These are phyloP conservation scores for Fregetta grallaria DNA, from an alignment of 2,113 vertebrate species.

Conservation along the genomic window DNA sequence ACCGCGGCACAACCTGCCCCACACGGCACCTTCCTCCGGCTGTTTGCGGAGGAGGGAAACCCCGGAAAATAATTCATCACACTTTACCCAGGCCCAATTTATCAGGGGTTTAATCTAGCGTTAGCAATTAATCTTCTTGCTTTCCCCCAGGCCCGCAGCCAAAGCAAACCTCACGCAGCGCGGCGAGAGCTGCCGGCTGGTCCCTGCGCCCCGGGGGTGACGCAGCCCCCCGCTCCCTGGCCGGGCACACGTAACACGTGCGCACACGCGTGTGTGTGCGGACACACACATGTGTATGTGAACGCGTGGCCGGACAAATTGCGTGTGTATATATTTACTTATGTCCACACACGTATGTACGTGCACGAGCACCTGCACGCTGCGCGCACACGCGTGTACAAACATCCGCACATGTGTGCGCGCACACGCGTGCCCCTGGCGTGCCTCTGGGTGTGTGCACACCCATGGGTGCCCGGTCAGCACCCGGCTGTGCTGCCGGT, in stretches of 20 bases:
- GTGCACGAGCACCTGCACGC: background rate
- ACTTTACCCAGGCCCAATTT: background rate
- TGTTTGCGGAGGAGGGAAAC: background rate
- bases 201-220: background rate
- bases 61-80: background rate
- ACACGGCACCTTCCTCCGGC: background rate
- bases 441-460: background rate
- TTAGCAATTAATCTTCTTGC: background rate
- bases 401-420: background rate
- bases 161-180: background rate
- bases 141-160: background rate
- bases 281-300: no score
- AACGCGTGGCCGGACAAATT: background rate
- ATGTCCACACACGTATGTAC: background rate
- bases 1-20: background rate
- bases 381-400: background rate
- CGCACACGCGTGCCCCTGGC: background rate
- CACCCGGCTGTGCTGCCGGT: background rate
- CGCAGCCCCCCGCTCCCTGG: background rate
- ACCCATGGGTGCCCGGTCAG: background rate
- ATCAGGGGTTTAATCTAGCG: background rate
- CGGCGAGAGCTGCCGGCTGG: no score
- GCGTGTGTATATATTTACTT: no score
- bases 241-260: background rate
- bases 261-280: background rate